These are phyloP conservation scores for Enteromius trimaculatus DNA, from an alignment of 2,797 vertebrate species.

Conservation along the genomic window DNA sequence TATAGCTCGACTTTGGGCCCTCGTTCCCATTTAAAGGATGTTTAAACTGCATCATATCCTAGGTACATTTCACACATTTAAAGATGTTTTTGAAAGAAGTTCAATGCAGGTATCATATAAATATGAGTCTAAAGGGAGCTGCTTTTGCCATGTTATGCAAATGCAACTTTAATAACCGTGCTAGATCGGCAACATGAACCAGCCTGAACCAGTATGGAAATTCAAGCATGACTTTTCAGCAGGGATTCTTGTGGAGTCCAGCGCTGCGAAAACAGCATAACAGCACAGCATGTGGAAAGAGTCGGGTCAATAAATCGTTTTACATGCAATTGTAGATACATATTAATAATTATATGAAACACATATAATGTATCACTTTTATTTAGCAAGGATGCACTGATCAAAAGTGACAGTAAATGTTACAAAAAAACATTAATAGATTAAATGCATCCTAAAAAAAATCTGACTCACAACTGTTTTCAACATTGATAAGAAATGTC, in stretches of 20 bases:
- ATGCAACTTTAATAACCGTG: slow-evolving; percentile 2
- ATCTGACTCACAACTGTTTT: too few species aligned
- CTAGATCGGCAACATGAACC: slow-evolving; percentile 10
- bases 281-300: not conserved
- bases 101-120: not conserved
- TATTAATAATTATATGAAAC: too few species aligned
- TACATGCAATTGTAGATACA: too few species aligned
- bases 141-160: not conserved
- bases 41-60: slow-evolving; percentile 13
- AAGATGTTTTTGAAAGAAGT: not conserved
- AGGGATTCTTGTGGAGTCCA: slow-evolving; percentile 9
- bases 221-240: slow-evolving; percentile 18
- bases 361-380: too few species aligned
- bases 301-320: not conserved
- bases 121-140: not conserved
- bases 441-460: too few species aligned
- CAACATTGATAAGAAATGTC: too few species aligned
- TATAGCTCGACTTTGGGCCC: not conserved
- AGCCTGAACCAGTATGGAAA: slow-evolving; percentile 6
- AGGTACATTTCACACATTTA: not conserved
- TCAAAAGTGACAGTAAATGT: too few species aligned
- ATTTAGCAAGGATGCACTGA: too few species aligned
- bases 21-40: not conserved
- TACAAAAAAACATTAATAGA: too few species aligned
- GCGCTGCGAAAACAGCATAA: not conserved